These are phyloP conservation scores for Sorex maritimensis DNA, from an alignment of 2,797 vertebrate species.

Conservation along the genomic window DNA sequence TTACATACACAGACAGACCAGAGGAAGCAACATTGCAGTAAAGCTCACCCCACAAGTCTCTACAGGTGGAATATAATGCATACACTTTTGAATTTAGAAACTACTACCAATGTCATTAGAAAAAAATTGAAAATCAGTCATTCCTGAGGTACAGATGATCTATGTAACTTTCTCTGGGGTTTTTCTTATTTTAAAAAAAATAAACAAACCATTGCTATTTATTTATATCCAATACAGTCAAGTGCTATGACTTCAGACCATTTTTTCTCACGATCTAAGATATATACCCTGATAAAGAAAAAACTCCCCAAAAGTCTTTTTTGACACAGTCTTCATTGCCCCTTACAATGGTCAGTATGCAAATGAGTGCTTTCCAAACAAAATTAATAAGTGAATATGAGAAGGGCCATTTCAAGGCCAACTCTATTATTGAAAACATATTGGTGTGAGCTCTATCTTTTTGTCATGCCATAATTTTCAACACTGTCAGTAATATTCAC, in stretches of 20 bases:
- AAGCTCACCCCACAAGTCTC: background rate
- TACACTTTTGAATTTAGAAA: background rate
- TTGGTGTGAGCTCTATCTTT: background rate
- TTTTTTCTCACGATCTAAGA: constrained; percentile 12
- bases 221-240: background rate
- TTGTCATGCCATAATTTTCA: background rate
- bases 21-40: background rate
- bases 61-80: background rate
- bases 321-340: background rate
- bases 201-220: background rate
- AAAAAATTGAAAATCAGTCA: constrained; percentile 16
- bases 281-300: background rate
- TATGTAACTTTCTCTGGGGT: constrained; percentile 4
- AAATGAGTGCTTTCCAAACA: constrained; percentile 31
- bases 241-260: background rate
- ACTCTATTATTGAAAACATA: background rate
- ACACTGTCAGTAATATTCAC: constrained; percentile 41
- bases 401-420: background rate
- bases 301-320: background rate
- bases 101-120: background rate
- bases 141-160: constrained; percentile 3
- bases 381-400: constrained; percentile 10
- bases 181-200: constrained; percentile 43
- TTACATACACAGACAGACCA: background rate
- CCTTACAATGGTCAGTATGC: background rate